Conservation (phyloP, 2,797 vertebrate genomes). For the Muraenolepis orangiensis region DNA sequence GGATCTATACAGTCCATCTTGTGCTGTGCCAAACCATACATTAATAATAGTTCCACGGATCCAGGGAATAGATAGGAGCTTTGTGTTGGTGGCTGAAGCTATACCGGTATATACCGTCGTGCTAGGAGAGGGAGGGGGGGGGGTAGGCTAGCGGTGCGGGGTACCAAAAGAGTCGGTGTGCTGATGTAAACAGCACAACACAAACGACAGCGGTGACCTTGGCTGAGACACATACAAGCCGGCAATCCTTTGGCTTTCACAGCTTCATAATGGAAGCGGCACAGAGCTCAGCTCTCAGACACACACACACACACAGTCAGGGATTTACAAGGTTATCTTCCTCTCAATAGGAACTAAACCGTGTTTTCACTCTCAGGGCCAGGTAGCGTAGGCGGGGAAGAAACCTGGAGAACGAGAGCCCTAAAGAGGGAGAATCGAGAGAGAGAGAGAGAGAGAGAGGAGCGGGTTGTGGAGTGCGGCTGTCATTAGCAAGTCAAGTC, state of each 20-base stretch:
- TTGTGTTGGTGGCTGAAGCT: not conserved
- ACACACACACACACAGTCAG: slow-evolving; percentile 32
- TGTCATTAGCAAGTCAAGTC: slow-evolving; percentile 55
- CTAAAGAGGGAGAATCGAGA: not conserved
- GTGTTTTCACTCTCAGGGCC: slow-evolving; percentile 19
- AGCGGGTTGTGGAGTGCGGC: not conserved
- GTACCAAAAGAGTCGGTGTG: not conserved
- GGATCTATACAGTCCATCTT: no score
- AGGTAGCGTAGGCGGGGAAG: slow-evolving; percentile 8
- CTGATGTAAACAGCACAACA: not conserved
- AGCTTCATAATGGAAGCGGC: slow-evolving; percentile 38
- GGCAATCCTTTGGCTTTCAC: slow-evolving; percentile 39
- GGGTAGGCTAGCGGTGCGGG: no score
- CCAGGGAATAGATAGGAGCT: no score
- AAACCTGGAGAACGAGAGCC: slow-evolving; percentile 4
- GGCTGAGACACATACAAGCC: slow-evolving; percentile 20
- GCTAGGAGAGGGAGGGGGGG: not conserved
- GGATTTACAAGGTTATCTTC: slow-evolving; percentile 23
- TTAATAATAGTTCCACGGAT: no score
- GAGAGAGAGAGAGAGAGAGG: not conserved
- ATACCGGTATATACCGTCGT: not conserved
- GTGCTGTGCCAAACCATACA: no score
- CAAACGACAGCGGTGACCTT: slow-evolving; percentile 45
- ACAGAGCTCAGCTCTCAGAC: no score
- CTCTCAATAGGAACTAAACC: slow-evolving; percentile 6